phyloP scores from a whole-genome alignment of 2,888 invertebrate genomes.

The Cataglyphis rosenhaueri region DNA sequence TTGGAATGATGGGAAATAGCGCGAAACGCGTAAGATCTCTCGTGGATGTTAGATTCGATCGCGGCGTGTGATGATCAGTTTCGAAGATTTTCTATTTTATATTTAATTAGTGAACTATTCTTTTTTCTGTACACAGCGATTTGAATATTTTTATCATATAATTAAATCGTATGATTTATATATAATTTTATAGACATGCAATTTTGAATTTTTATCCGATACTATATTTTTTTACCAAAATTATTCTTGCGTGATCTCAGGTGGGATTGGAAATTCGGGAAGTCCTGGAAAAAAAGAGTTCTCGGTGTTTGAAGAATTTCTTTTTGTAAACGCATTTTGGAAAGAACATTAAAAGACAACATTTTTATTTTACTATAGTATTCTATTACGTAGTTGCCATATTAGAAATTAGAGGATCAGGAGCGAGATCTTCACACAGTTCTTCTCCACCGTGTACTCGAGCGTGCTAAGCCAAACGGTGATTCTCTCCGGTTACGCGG shows the following conservation, averaged over 20 bases:
- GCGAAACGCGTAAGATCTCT: not conserved
- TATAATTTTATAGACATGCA: not conserved
- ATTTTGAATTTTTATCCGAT: not conserved
- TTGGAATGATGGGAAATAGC: not conserved
- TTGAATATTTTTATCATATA: not conserved
- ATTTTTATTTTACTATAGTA: not conserved
- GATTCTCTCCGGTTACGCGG: conserved; percentile 56
- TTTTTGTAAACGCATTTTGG: not conserved
- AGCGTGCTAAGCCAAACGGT: conserved; percentile 41
- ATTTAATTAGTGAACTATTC: not conserved
- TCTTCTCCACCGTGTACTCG: not conserved
- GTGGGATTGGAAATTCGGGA: not conserved
- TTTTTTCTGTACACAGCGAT: not conserved
- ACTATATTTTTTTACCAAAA: not conserved
- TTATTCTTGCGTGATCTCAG: not conserved
- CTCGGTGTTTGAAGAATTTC: not conserved
- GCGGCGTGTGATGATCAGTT: not conserved
- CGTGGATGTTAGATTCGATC: not conserved
- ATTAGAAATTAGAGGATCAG: conserved; percentile 33
- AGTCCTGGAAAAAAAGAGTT: not conserved
- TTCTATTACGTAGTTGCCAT: not conserved
- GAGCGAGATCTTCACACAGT: conserved; percentile 7
- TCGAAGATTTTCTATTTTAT: not conserved
- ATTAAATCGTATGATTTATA: not conserved
- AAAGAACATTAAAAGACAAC: not conserved